Base-by-base conservation (phyloP, 2,888 invertebrate genomes). In the Agriopis marginaria region DNA sequence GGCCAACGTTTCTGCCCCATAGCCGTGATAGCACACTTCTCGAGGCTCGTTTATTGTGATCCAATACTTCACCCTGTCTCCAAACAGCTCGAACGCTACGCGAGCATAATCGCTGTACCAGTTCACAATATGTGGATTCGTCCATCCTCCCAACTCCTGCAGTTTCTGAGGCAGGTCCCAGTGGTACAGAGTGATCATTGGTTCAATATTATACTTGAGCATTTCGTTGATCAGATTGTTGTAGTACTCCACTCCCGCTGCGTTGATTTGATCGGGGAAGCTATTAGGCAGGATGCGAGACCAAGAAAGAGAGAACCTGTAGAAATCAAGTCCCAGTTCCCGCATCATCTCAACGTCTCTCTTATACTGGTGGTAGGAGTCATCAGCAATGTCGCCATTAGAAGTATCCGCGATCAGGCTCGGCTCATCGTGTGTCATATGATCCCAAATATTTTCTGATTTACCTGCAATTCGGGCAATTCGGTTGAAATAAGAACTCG, bases 221-320 rank as follows among this genome's bases (percentile, higher is more conserved):
- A 96, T 86, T 77, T 94, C 95, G 70, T 95, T 84, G 45, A 96
- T 95, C 14, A 96, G 77, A 44, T 86, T 86, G 47, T 86, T 87
- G 58, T 89, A 89, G 64, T 86, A 87, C 17, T 79, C 71, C 3
- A 85, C 84, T 14, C 86, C 89, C 1, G 91, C 92, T 76, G 93
- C 82, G 79, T 96, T 97, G 11, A 96, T 85, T n/a, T 88, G 77
- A 63, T 95, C 89, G 0, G 91, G 80, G 64, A 93, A 93, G 51
- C 95, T 95, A 40, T 91, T 94, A 0, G 96, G 96, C 60, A 96
- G 82, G 32, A 97, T 89, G 32, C 97, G 87, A 0, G 95, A 76
- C 96, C 96, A 97, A 0, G 96, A 93, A n/a, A 95, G 80, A 0
- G 95, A 95, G 77, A 95, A 95, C 45, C 95, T 87, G 79, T 95